A percentile compares a stretch with the other conserved stretches of the same genome.
Evolutionary conservation across 2,888 invertebrate genomes (phyloP).

Genomic region (Bimastos eiseni): DNA sequence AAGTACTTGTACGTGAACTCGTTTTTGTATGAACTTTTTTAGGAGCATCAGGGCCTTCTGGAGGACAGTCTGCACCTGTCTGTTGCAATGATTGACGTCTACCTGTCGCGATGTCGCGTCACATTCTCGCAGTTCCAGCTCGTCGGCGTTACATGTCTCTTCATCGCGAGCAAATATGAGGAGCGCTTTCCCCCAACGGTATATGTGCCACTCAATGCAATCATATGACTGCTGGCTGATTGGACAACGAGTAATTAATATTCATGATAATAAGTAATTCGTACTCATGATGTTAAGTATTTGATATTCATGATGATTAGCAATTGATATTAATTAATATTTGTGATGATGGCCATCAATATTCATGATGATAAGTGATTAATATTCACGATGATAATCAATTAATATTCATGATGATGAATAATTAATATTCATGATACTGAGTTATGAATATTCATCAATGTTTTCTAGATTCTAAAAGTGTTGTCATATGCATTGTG

Average conservation of each 20-base stretch:
- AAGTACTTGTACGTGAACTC: neutral
- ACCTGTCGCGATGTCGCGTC: neutral
- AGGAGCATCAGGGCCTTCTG: constrained; percentile 21
- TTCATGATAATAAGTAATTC: neutral
- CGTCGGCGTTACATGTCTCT: constrained; percentile 26
- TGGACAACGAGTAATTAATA: neutral
- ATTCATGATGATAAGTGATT: neutral
- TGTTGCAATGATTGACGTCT: constrained; percentile 24
- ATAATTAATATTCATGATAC: too few relatives aligned
- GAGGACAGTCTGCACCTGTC: constrained; percentile 23
- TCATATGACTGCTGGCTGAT: neutral
- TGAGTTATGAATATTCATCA: too few relatives aligned
- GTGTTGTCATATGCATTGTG: neutral
- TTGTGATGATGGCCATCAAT: neutral
- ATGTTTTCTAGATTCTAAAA: neutral
- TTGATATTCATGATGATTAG: neutral
- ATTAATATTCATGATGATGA: too few relatives aligned
- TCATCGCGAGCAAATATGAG: constrained; percentile 31
- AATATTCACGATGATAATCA: too few relatives aligned
- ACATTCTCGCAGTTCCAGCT: constrained; percentile 13
- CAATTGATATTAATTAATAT: neutral
- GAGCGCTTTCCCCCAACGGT: constrained; percentile 29
- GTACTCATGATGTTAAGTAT: neutral
- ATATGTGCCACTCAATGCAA: too few relatives aligned
- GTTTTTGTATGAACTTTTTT: neutral